Percentiles rank a stretch among this genome's conserved stretches.
Conservation (phyloP, 2,113 vertebrate species). For the Damaliscus lunatus region DNA sequence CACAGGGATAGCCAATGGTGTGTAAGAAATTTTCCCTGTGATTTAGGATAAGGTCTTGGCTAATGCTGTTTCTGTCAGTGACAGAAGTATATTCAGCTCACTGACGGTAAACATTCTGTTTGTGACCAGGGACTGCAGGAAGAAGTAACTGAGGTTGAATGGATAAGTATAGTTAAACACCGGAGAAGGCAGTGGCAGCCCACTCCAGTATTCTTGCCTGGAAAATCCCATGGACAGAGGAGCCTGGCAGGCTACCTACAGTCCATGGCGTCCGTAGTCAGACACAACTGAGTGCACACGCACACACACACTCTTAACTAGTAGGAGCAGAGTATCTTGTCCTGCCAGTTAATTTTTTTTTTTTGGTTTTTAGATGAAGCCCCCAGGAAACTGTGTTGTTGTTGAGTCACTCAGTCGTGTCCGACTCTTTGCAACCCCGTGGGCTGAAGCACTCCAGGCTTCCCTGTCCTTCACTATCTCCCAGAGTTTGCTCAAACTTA, state of each 20-base stretch:
- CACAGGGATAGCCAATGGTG: not conserved
- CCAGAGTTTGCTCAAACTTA: not conserved
- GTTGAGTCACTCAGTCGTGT: not conserved
- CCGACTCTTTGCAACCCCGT: not conserved
- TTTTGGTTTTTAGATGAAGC: constrained; percentile 59
- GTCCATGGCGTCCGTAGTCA: not conserved
- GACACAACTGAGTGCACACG: not conserved
- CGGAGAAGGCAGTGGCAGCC: not conserved
- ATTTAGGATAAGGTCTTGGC: constrained; percentile 39
- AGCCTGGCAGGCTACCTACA: not conserved
- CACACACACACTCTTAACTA: not conserved
- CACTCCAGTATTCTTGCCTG: not conserved
- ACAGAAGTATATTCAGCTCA: constrained; percentile 36
- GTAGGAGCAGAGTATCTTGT: constrained; percentile 53
- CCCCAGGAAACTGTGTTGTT: not conserved
- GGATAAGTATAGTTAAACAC: constrained; percentile 45
- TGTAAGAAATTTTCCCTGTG: constrained; percentile 24
- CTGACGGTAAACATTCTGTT: constrained; percentile 51
- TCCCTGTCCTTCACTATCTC: not conserved
- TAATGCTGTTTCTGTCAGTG: not conserved
- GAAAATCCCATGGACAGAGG: not conserved
- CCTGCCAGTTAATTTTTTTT: not conserved
- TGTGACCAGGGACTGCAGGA: constrained; percentile 36
- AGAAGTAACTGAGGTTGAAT: not conserved
- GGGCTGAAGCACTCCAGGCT: not conserved